phyloP scores from a whole-genome alignment of 2,888 invertebrate species.

The Serripes groenlandicus region DNA sequence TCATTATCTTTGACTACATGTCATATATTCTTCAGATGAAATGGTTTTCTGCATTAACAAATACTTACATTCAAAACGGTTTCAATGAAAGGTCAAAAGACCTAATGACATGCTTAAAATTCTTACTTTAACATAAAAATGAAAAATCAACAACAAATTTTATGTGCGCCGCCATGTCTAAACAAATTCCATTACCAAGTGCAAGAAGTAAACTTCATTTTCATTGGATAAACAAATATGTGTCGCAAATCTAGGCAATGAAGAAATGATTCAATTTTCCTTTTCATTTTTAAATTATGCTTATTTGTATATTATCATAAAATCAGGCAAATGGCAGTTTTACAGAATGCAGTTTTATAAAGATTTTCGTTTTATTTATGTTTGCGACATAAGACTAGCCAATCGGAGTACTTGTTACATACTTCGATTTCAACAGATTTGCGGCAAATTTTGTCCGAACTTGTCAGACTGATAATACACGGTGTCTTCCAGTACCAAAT shows the following conservation, averaged over 20 bases:
- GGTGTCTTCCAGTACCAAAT: too few relatives aligned
- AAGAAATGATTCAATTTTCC: neutral
- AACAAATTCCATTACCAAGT: slow-evolving; percentile 68
- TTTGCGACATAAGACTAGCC: slow-evolving; percentile 42
- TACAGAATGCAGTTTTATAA: too few relatives aligned
- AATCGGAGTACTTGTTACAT: slow-evolving; percentile 35
- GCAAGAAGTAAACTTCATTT: slow-evolving; percentile 34
- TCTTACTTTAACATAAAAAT: too few relatives aligned
- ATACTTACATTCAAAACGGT: too few relatives aligned
- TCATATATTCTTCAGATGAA: too few relatives aligned
- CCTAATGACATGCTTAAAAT: too few relatives aligned
- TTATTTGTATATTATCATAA: neutral
- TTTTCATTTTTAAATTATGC: neutral
- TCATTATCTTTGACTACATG: too few relatives aligned
- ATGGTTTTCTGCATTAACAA: too few relatives aligned
- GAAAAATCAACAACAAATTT: too few relatives aligned
- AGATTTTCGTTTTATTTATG: neutral
- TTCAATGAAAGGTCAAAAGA: too few relatives aligned
- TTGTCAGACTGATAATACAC: neutral
- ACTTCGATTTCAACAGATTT: neutral
- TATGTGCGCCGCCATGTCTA: slow-evolving; percentile 75
- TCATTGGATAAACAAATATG: slow-evolving; percentile 69
- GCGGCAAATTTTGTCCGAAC: slow-evolving; percentile 35
- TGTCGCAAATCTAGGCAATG: slow-evolving; percentile 29
- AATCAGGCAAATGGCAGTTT: neutral